Conservation (phyloP, 2,797 vertebrate species). For the Cossypha caffra region DNA sequence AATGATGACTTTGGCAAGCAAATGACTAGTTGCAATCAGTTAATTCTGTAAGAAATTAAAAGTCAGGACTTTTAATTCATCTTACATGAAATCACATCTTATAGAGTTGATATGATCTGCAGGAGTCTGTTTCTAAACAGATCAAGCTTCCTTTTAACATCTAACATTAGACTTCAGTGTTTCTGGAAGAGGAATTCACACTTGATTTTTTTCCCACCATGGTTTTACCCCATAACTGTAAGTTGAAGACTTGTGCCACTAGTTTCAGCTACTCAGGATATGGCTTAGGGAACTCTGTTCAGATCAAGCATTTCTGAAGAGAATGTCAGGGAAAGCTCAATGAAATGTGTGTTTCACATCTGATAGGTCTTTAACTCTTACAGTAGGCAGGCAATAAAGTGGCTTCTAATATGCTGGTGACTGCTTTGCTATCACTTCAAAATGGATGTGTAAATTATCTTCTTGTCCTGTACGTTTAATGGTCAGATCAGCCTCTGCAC, state of each 20-base stretch:
- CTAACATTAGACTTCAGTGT: neutral
- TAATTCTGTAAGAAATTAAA: neutral
- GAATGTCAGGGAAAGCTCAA: neutral
- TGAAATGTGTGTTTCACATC: neutral
- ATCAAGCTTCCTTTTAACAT: neutral
- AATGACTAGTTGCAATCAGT: neutral
- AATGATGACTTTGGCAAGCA: neutral
- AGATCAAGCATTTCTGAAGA: neutral
- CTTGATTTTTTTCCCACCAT: accelerated
- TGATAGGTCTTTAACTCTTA: neutral
- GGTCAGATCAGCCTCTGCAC: neutral
- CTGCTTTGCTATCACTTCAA: neutral
- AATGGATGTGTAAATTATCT: neutral
- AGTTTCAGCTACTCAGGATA: neutral
- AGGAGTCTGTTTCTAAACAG: neutral
- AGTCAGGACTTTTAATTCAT: neutral
- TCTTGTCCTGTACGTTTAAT: neutral
- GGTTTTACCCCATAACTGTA: neutral
- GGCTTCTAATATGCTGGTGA: neutral
- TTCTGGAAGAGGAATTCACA: neutral
- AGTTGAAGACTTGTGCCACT: neutral
- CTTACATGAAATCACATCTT: neutral
- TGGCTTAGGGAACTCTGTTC: neutral
- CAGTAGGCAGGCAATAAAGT: neutral
- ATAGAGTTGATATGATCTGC: neutral